Conservation (phyloP, 2,113 vertebrate species). For the Cavia porcellus region DNA sequence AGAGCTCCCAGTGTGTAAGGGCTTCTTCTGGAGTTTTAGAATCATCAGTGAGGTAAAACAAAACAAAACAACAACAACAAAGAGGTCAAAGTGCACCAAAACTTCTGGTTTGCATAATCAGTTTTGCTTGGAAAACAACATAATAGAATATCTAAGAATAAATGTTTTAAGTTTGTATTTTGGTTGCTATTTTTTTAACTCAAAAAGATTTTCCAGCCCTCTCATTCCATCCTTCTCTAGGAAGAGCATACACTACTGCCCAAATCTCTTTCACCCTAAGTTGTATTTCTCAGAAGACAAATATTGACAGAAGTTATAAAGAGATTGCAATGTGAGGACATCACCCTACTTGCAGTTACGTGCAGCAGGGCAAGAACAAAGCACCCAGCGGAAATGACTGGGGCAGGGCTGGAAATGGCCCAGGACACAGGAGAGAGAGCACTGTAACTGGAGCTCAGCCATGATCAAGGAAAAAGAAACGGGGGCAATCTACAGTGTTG, state of each 20-base stretch:
- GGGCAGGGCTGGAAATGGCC: neutral
- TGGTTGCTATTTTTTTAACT: neutral
- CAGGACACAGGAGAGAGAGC: neutral
- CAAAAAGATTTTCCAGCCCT: neutral
- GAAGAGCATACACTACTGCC: neutral
- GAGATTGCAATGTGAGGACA: neutral
- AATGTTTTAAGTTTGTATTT: neutral
- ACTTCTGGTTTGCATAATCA: neutral
- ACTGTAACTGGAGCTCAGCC: constrained; percentile 53
- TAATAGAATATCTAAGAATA: neutral
- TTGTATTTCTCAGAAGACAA: constrained; percentile 17
- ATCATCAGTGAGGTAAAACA: neutral
- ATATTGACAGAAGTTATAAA: neutral
- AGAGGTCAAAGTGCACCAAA: neutral
- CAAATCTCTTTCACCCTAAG: neutral
- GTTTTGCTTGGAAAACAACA: neutral
- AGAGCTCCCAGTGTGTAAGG: neutral
- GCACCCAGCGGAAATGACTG: neutral
- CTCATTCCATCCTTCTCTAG: neutral
- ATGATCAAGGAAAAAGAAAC: constrained; percentile 63
- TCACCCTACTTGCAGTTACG: too few relatives aligned
- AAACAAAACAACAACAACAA: neutral
- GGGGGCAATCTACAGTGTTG: neutral
- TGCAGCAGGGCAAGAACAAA: neutral
- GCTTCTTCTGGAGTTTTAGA: neutral